Base-by-base conservation (phyloP, 2,113 vertebrate genomes). In the Caloenas nicobarica region DNA sequence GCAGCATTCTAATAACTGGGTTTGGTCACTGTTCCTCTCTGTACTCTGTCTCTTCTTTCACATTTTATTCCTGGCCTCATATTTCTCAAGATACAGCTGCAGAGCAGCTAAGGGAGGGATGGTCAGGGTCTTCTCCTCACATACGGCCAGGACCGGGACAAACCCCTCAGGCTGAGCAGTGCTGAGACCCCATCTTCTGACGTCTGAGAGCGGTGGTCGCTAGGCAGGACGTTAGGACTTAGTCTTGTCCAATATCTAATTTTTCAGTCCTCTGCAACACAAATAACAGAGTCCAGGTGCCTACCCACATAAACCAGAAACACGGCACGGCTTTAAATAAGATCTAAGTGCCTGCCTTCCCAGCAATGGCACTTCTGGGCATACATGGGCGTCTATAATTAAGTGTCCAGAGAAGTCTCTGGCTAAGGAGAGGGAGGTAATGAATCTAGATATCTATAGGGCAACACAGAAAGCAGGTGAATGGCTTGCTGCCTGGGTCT, bases 291-390 rank as follows among this genome's bases (percentile, higher is more conserved):
- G 56, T 34, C 77, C 91, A 93, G 88, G 57, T 89, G 81, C 65
- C 89, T 74, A 56, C 69, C 42, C 86, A 71, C 65, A 84, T 17
- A 81, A 92, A 64, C 25, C 80, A 94, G 72, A 88, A 86, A 66
- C 71, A 78, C 28, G 77, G 79, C 31, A 38, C 79, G 82, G 88
- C 77, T 87, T 92, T 86, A 92, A 79, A 34, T 81, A 83, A 83
- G 31, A 80, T 53, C 73, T 42, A 81, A 93, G 42, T 60, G 72
- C 29, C 51, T 81, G 46, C 61, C 56, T 91, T 84, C 70, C 57
- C 81, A 93, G 77, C 93, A 94, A 88, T 28, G 48, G 73, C 77
- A 81, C 83, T 79, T 89, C 38, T 86, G 91, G 88, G 72, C 86
- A 68, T 29, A 64, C 17, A 72, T 46, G 53, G 76, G 56, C 2